Percentiles rank a stretch among this genome's conserved stretches.
Conservation (phyloP, 2,113 vertebrate genomes). For the Perccottus glenii region DNA sequence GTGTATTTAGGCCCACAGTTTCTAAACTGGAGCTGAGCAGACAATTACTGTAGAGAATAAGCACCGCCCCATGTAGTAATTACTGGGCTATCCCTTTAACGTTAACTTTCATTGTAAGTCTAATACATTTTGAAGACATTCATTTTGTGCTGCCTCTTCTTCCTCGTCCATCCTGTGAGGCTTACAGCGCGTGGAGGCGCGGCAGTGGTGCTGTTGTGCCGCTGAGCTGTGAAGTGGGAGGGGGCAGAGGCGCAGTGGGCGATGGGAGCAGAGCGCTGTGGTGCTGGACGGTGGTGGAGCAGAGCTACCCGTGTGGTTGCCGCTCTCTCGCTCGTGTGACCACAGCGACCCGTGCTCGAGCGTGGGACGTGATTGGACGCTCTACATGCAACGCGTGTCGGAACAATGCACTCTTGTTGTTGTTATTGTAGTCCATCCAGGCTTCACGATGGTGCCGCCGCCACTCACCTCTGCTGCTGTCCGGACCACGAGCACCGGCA, state of each 20-base stretch:
- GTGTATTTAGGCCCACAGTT: no score
- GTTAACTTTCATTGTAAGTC: no score
- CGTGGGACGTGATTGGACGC: slow-evolving; percentile 59
- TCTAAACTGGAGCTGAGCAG: no score
- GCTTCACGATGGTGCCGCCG: slow-evolving; percentile 60
- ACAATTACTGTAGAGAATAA: no score
- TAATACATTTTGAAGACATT: no score
- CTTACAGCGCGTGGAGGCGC: background rate
- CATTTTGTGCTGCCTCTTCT: no score
- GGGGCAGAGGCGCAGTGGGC: slow-evolving; percentile 37
- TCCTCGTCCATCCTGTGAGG: no score
- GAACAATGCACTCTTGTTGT: slow-evolving; percentile 30
- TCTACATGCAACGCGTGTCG: slow-evolving; percentile 18
- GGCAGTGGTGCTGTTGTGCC: background rate
- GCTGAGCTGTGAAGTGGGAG: slow-evolving; percentile 49
- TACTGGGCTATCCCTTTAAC: no score
- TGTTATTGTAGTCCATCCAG: slow-evolving; percentile 16
- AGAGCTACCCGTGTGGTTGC: slow-evolving; percentile 26
- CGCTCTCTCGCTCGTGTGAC: slow-evolving; percentile 8
- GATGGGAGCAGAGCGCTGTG: slow-evolving; percentile 31
- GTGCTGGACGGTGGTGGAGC: slow-evolving; percentile 33
- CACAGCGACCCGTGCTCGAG: slow-evolving; percentile 39
- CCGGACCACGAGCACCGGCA: slow-evolving; percentile 37
- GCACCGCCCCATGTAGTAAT: no score
- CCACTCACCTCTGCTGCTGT: slow-evolving; percentile 41